Conservation (phyloP, 1,140 invertebrate genomes). For the Pseudomyrmex gracilis region DNA sequence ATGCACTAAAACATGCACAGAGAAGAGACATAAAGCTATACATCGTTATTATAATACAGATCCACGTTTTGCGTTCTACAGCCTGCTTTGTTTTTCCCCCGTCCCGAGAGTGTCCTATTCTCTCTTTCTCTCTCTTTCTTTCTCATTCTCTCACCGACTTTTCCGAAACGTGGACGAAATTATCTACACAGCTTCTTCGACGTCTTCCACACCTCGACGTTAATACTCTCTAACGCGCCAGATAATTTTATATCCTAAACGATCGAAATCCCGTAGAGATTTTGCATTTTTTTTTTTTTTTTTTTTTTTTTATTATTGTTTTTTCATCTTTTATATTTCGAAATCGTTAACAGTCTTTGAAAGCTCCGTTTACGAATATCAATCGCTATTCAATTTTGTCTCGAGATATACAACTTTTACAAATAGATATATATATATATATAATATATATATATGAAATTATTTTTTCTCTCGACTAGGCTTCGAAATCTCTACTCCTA, state of each 20-base stretch:
- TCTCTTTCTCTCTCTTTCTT: slow-evolving; percentile 24
- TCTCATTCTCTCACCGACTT: not conserved
- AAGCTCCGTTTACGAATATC: not conserved
- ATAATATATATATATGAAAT: no score
- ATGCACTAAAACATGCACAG: slow-evolving; percentile 86
- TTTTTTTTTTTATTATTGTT: not conserved
- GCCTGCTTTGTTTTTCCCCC: not conserved
- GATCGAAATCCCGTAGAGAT: not conserved
- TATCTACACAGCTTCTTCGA: slow-evolving; percentile 38
- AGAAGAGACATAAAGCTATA: slow-evolving; percentile 79
- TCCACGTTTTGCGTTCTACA: slow-evolving; percentile 21
- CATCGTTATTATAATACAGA: slow-evolving; percentile 41
- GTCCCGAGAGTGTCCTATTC: not conserved
- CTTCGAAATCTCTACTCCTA: not conserved
- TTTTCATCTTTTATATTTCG: not conserved
- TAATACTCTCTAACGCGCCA: slow-evolving; percentile 16
- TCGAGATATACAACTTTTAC: not conserved
- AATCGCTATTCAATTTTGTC: not conserved
- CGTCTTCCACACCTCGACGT: slow-evolving; percentile 11
- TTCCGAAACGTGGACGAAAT: not conserved
- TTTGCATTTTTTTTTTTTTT: not conserved
- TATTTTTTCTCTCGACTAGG: not conserved
- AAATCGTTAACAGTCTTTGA: not conserved
- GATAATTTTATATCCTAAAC: not conserved
- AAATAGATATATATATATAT: no score